A percentile compares a stretch with the other conserved stretches of the same genome.
Conservation (phyloP, 2,888 invertebrate genomes). For the Parapristionchus giblindavisi region DNA sequence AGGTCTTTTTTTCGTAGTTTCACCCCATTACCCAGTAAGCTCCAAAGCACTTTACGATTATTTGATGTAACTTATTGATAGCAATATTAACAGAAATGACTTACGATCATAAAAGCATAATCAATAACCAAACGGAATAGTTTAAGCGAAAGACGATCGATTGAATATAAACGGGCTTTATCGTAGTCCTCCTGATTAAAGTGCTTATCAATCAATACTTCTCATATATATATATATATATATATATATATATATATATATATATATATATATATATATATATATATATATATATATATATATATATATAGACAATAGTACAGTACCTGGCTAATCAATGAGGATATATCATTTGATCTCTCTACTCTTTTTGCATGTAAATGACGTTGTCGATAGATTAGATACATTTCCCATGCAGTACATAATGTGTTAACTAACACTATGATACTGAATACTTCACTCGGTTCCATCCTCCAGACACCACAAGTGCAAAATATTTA, state of each 20-base stretch:
- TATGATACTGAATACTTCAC: background rate
- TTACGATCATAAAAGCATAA: constrained; percentile 2
- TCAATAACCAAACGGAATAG: background rate
- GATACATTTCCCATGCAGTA: constrained; percentile 2
- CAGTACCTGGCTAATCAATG: background rate
- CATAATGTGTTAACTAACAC: background rate
- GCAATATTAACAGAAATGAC: background rate
- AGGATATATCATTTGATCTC: background rate
- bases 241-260: no score
- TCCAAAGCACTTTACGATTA: no score
- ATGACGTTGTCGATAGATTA: background rate
- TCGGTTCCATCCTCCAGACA: background rate
- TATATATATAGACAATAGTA: no score
- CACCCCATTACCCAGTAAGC: no score
- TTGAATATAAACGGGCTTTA: constrained; percentile 16
- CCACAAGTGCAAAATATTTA: no score
- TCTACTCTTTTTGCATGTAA: background rate
- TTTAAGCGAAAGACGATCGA: constrained; percentile 15
- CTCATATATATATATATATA: no score
- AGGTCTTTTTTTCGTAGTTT: no score
- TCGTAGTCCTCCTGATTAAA: constrained; percentile 21
- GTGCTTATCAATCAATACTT: no score
- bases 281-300: no score
- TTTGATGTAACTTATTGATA: no score
- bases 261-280: no score